Percentiles rank a stretch among this genome's conserved stretches.
Evolutionary conservation across 1,140 invertebrate genomes (phyloP).

Genomic region (Tetramorium parvispinum): DNA sequence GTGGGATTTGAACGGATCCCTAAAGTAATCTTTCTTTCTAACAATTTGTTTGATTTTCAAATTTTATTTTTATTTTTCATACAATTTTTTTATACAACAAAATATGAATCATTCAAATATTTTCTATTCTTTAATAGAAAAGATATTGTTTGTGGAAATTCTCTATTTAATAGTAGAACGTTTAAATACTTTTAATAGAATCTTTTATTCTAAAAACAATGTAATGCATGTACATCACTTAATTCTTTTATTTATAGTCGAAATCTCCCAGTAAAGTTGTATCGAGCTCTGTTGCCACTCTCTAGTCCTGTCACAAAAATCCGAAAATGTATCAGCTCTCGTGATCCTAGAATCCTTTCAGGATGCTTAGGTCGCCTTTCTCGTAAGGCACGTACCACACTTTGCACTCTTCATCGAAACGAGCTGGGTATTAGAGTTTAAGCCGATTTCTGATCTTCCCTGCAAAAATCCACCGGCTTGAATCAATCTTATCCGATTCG

Average conservation of each 20-base stretch:
- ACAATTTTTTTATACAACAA: background rate
- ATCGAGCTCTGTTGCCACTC: slow-evolving; percentile 1
- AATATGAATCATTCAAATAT: background rate
- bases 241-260: background rate
- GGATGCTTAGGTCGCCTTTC: slow-evolving; percentile 62
- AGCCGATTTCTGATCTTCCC: slow-evolving; percentile 70
- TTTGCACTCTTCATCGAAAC: slow-evolving; percentile 74
- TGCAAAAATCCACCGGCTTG: slow-evolving; percentile 59
- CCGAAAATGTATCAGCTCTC: slow-evolving; percentile 67
- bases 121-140: background rate
- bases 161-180: background rate
- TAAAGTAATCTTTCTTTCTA: background rate
- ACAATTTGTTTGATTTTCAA: background rate
- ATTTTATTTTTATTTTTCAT: background rate
- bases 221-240: background rate
- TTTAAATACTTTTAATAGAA: background rate
- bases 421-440: slow-evolving; percentile 65
- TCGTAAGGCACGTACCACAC: slow-evolving; percentile 64
- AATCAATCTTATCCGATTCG: slow-evolving; percentile 73
- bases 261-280: background rate
- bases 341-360: slow-evolving; percentile 66
- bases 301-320: slow-evolving; percentile 30
- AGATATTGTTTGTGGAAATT: background rate
- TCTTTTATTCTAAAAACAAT: background rate
- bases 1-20: background rate